Evolutionary conservation across 2,888 invertebrate genomes (phyloP).

Genomic region (Ophonus ardosiacus): DNA sequence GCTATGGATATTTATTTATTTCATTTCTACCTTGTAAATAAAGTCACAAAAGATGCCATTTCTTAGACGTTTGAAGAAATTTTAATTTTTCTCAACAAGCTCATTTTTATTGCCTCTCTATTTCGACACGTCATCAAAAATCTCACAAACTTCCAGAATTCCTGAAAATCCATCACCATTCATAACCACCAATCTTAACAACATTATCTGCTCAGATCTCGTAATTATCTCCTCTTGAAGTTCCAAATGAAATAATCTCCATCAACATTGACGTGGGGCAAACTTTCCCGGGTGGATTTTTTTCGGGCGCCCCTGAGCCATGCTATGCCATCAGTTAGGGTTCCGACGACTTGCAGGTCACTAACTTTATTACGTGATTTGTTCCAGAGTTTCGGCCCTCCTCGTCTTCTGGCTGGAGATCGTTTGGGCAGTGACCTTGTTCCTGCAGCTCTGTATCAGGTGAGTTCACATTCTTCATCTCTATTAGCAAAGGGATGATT

Average conservation of each 20-base stretch:
- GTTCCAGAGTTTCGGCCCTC: constrained; percentile 78
- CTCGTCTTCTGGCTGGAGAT: constrained; percentile 81
- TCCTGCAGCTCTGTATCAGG: constrained; percentile 79
- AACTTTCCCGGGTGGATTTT: background rate
- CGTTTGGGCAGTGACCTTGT: constrained; percentile 82
- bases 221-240: background rate
- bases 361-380: constrained; percentile 67
- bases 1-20: no score
- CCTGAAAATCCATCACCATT: background rate
- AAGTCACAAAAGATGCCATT: no score
- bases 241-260: background rate
- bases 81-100: background rate
- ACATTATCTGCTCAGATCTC: background rate
- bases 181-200: background rate
- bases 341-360: constrained; percentile 56
- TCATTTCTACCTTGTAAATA: no score
- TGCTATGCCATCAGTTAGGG: background rate
- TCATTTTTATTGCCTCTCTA: no score
- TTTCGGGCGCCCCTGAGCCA: constrained; percentile 6
- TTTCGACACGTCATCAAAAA: background rate
- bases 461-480: constrained; percentile 69
- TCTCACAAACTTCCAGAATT: background rate
- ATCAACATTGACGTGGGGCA: background rate
- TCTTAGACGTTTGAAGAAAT: background rate
- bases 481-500: constrained; percentile 4